Conservation (phyloP, 2,888 invertebrate species). For the Cosmia trapezina region DNA sequence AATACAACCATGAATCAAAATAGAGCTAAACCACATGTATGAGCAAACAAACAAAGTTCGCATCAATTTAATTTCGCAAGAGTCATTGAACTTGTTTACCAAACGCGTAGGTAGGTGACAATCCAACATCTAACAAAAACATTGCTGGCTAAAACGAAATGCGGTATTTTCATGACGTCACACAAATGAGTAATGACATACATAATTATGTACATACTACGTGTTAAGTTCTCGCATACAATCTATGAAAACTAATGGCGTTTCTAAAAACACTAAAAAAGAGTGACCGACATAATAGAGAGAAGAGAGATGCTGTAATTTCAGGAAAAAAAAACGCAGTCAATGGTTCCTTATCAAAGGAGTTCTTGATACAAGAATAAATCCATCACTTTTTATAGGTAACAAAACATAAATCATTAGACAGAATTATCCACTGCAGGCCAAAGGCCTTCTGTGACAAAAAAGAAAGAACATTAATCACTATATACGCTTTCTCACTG, state of each 20-base stretch:
- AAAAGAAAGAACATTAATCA: neutral
- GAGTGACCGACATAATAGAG: neutral
- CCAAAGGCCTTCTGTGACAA: neutral
- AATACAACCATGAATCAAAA: neutral
- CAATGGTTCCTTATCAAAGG: neutral
- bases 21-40: neutral
- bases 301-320: neutral
- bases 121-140: constrained; percentile 37
- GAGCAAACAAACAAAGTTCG: constrained; percentile 32
- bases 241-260: neutral
- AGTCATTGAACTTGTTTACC: constrained; percentile 52
- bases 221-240: neutral
- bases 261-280: neutral
- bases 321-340: neutral
- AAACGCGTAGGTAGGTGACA: constrained; percentile 52
- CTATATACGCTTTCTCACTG: neutral
- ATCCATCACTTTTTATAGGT: neutral
- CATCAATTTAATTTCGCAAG: constrained; percentile 13
- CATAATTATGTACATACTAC: constrained; percentile 24
- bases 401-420: neutral
- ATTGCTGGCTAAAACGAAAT: constrained; percentile 10
- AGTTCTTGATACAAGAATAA: neutral
- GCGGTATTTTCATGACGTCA: constrained; percentile 42
- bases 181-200: constrained; percentile 32
- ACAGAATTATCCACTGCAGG: too few relatives aligned